Evolutionary conservation across 1,140 invertebrate genomes (phyloP).

Genomic region (Zaprionus kolodkinae): DNA sequence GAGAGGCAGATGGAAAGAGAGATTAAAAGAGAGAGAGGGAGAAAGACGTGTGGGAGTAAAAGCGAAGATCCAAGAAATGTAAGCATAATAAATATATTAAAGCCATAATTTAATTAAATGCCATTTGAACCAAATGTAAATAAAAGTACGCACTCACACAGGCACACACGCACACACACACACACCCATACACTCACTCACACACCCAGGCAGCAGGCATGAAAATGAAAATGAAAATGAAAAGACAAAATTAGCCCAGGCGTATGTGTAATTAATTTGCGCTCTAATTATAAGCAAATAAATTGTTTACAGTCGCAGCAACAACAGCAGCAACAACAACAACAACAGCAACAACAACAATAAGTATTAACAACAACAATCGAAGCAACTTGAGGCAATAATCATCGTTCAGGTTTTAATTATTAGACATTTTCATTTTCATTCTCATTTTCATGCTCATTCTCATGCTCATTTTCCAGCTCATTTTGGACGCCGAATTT

Average conservation of each 20-base stretch:
- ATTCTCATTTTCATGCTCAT: conserved; percentile 5
- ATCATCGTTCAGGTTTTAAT: conserved; percentile 36
- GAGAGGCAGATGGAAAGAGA: neutral
- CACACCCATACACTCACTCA: neutral
- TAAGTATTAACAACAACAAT: neutral
- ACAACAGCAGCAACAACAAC: conserved; percentile 11
- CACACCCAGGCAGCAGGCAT: neutral
- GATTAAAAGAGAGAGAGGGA: neutral
- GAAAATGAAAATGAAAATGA: neutral
- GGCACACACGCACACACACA: neutral
- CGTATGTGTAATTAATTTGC: conserved; percentile 49
- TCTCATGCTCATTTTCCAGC: neutral
- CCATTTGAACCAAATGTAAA: conserved; percentile 26
- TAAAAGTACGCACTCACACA: neutral
- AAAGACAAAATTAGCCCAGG: conserved; percentile 1
- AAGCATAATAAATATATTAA: conserved; percentile 41
- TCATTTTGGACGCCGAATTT: conserved; percentile 1
- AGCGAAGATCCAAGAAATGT: conserved; percentile 10
- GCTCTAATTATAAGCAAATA: conserved; percentile 71
- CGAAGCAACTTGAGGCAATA: conserved; percentile 21
- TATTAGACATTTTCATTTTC: conserved; percentile 20
- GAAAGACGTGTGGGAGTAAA: neutral
- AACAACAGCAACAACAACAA: neutral
- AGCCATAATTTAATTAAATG: conserved; percentile 43
- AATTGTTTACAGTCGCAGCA: conserved; percentile 22